Evolutionary conservation across 2,113 vertebrate species (phyloP), one percentile per base, ranked within the genome.

Genomic region (Gavialis gangeticus): DNA sequence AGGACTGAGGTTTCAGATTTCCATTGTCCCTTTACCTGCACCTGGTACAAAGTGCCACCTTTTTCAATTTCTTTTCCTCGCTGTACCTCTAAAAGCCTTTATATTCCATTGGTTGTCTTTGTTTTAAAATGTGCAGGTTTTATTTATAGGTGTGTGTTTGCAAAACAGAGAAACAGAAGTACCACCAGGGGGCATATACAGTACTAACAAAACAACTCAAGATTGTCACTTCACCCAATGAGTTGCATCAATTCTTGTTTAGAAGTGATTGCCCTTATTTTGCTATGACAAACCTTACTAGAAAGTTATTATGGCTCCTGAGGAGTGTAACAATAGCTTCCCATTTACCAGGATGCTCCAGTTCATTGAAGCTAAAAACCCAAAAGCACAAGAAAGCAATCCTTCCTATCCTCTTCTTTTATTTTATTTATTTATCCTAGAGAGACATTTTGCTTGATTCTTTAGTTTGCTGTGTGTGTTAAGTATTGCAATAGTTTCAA

Each of bases 101-200:
- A 34, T 30, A 56, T 62, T n/a, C 73, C 11, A 15, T 11, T 34
- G 28, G 71, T 21, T 55, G 34, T 3, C 63, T 56, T 25, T 77
- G 57, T 55, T 55, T 84, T 7, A 69, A 86, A 82, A 21, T 60
- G 64, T 87, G 28, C 7, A 22, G 76, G 89, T 89, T 24, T 88
- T 21, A 60, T 0, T 46, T 46, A 46, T 46, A 46, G 0, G 5
- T 12, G 24, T 21, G 56, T 28, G 13, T 56, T 37, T 63, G 0
- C 54, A 94, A 55, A 67, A 77, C 82, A 92, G 77, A 80, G 55
- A 21, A 90, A 60, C 5, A 16, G 27, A 96, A 88, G 21, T 17
- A 63, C 97, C 97, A 97, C 97, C 67, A 96, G 96, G 91, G 97
- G 97, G 97, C 97, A 96, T 75, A 60, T 86, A 57, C 58, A 91